Conservation (phyloP, 2,888 invertebrate genomes). For the Drosophila eohydei region DNA sequence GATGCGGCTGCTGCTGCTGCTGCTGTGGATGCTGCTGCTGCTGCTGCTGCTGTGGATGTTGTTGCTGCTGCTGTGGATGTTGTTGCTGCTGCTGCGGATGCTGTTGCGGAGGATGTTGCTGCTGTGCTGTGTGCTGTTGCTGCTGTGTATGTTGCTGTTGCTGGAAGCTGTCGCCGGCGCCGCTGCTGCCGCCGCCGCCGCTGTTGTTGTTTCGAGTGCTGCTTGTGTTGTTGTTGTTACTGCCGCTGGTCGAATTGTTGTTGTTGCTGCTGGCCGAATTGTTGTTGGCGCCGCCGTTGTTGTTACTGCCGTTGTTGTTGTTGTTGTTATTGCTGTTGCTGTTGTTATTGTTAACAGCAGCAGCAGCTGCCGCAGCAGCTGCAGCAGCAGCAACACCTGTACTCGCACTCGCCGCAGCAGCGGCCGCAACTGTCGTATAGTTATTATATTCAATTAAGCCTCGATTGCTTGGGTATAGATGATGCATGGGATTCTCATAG, state of each 20-base stretch:
- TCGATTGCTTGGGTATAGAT: slow-evolving; percentile 81
- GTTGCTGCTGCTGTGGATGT: slow-evolving; percentile 26
- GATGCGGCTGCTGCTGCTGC: slow-evolving; percentile 60
- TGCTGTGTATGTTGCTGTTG: background rate
- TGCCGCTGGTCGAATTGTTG: background rate
- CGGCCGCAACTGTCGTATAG: slow-evolving; percentile 72
- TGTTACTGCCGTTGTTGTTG: slow-evolving; percentile 33
- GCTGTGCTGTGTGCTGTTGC: slow-evolving; percentile 16
- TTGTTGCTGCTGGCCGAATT: background rate
- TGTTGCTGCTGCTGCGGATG: background rate
- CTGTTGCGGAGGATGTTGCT: slow-evolving; percentile 11
- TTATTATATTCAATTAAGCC: slow-evolving; percentile 82
- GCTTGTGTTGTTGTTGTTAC: slow-evolving; percentile 22
- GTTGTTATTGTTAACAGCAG: slow-evolving; percentile 31
- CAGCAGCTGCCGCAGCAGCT: slow-evolving; percentile 23
- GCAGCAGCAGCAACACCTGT: slow-evolving; percentile 57
- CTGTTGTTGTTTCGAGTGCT: slow-evolving; percentile 22
- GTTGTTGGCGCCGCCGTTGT: background rate
- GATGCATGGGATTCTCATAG: slow-evolving; percentile 84
- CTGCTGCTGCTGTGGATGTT: slow-evolving; percentile 45
- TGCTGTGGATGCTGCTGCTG: slow-evolving; percentile 52
- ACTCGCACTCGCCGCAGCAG: slow-evolving; percentile 72
- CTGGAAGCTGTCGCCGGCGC: background rate
- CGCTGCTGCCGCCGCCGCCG: slow-evolving; percentile 4
- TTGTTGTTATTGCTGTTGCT: slow-evolving; percentile 27